phyloP scores from a whole-genome alignment of 2,113 vertebrate genomes.

The Gila orcuttii region DNA sequence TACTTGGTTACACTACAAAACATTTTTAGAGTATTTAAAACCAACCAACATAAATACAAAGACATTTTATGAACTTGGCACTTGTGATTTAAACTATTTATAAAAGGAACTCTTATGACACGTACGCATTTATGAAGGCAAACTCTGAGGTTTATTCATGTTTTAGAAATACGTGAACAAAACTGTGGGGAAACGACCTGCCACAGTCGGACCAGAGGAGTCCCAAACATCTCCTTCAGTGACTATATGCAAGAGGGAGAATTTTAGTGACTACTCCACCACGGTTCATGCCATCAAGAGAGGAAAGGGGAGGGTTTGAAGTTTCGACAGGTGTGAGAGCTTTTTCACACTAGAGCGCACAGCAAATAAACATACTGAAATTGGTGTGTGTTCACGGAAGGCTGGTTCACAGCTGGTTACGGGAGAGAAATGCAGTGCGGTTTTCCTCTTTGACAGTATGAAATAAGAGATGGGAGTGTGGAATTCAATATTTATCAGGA shows the following conservation, averaged over 20 bases:
- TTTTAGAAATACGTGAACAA: background rate
- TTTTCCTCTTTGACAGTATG: slow-evolving; percentile 38
- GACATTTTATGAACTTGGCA: no score
- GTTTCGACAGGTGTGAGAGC: slow-evolving; percentile 66
- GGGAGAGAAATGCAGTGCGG: slow-evolving; percentile 37
- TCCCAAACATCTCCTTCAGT: background rate
- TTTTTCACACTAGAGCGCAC: slow-evolving; percentile 67
- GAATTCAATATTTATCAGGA: slow-evolving; percentile 35
- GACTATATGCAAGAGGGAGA: background rate
- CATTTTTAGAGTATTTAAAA: no score
- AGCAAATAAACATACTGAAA: slow-evolving; percentile 64
- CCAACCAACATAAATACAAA: no score
- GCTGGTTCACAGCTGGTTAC: slow-evolving; percentile 40
- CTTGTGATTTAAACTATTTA: background rate
- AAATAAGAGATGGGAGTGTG: slow-evolving; percentile 33
- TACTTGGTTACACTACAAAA: no score
- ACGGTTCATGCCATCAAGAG: slow-evolving; percentile 30
- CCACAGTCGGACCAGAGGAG: background rate
- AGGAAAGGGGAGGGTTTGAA: slow-evolving; percentile 6
- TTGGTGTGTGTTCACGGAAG: slow-evolving; percentile 49
- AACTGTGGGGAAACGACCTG: background rate
- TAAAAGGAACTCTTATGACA: background rate
- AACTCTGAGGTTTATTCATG: background rate
- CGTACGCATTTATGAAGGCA: background rate
- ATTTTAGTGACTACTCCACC: slow-evolving; percentile 39